These are phyloP conservation scores for Daphoenositta chrysoptera DNA, from an alignment of 2,113 vertebrate genomes.

Conservation along the genomic window DNA sequence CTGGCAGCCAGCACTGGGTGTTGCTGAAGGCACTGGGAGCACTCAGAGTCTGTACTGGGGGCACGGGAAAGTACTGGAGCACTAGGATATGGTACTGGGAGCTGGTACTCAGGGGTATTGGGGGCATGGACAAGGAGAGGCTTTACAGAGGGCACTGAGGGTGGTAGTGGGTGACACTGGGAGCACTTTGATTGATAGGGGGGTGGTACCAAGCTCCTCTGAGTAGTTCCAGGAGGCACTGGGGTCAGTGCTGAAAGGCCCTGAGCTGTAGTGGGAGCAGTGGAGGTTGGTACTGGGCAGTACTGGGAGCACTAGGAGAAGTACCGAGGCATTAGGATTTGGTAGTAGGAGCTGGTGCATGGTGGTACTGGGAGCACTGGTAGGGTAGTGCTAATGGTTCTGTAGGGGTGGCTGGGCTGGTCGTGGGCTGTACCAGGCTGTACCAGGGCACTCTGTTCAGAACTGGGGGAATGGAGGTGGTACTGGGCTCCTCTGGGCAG, in stretches of 20 bases:
- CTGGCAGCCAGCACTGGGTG: too few relatives aligned
- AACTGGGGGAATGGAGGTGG: too few relatives aligned
- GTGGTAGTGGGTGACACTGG: neutral
- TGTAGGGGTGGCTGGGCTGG: fast-evolving
- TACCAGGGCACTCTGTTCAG: neutral
- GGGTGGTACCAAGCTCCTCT: neutral
- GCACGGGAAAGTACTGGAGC: neutral
- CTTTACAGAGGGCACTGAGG: neutral
- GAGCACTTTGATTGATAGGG: neutral
- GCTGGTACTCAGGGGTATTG: neutral
- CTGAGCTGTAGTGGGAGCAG: fast-evolving
- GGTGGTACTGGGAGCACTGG: neutral
- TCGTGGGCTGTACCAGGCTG: neutral
- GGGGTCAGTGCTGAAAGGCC: neutral
- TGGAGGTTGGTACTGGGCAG: neutral
- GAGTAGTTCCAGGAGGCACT: too few relatives aligned
- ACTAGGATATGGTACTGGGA: neutral
- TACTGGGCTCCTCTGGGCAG: neutral
- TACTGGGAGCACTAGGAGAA: neutral
- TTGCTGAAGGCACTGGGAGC: neutral
- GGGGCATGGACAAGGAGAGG: too few relatives aligned
- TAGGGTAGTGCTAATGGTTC: neutral
- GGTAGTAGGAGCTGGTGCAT: neutral
- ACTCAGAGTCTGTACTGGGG: neutral
- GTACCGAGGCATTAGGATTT: neutral